Evolutionary conservation across 1,140 invertebrate species (phyloP), one percentile per base, ranked within the genome.

Genomic region (Camponotus floridanus): DNA sequence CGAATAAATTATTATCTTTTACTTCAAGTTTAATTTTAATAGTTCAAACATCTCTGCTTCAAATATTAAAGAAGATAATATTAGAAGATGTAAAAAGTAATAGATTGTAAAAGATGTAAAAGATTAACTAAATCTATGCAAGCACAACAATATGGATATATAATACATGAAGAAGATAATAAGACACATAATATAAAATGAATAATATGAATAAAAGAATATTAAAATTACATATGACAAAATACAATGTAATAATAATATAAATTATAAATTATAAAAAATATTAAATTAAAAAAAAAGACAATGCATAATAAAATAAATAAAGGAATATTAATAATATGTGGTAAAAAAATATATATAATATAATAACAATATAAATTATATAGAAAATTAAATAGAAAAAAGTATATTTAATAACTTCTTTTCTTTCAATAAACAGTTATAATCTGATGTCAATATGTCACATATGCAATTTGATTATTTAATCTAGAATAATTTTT

Each of bases 1-100:
- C 13, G 36, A 55, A 73, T 0, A 8, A 55, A 21, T 73, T 33
- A 2, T 3, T 0, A 36, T 33, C 2, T 9, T 55, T 15, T 11
- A 3, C 48, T 51, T 15, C 0, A 71, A 13, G 26, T 26, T 26
- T 26, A 26, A 71, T 0, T 70, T 42, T 48, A 71, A 48, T n/a
- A 48, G 5, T 71, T 73, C 5, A 51, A 71, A 36, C 31, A 36
- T 3, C 18, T 73, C 33, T 33, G 13, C 15, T 55, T 73, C 21
- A 36, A 73, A 73, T 21, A 74, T 11, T 74, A n/a, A 11, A 74
- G 21, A 74, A 36, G 4, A 57, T 74, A 76, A 2, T 18, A 31
- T 42, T 64, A 45, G n/a, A 33, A 62, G 5, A 18, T 33, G 33
- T 6, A 15, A 36, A 33, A 15, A 7, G 33, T 3, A 18, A 36